These are phyloP conservation scores for Orthosia incerta DNA, from an alignment of 2,888 invertebrate species.

Conservation along the genomic window DNA sequence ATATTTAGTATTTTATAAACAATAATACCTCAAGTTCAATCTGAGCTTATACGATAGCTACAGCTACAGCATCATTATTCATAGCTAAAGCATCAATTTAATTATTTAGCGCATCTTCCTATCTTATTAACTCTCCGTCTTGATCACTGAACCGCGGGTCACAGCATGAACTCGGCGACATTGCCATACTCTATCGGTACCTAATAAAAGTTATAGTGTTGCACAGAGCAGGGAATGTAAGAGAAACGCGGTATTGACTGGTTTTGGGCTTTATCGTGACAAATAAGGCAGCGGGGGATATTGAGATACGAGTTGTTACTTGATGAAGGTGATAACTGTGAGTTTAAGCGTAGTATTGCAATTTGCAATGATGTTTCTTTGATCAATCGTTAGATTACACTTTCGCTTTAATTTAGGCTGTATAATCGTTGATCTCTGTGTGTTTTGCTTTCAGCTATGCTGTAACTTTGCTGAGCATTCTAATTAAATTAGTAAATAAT, in stretches of 20 bases:
- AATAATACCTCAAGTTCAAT: too few relatives aligned
- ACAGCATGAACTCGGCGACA: conserved; percentile 38
- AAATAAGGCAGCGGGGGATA: conserved; percentile 17
- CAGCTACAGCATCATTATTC: too few relatives aligned
- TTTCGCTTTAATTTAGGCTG: conserved; percentile 1
- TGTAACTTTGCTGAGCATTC: background rate
- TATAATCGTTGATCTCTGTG: background rate
- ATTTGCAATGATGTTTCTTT: background rate
- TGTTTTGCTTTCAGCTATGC: background rate
- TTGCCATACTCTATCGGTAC: conserved; percentile 38
- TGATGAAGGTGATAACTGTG: conserved; percentile 7
- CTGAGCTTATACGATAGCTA: too few relatives aligned
- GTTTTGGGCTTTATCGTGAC: conserved; percentile 17
- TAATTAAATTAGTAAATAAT: too few relatives aligned
- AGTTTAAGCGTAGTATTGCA: background rate
- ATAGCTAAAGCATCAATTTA: background rate
- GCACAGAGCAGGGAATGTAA: background rate
- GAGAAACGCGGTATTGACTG: conserved; percentile 38
- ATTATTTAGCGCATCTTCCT: background rate
- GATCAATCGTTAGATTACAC: background rate
- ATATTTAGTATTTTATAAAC: too few relatives aligned
- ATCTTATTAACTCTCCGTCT: background rate
- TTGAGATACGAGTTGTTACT: background rate
- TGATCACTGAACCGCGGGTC: conserved; percentile 28
- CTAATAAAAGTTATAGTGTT: conserved; percentile 23